Percentiles rank a stretch among this genome's conserved stretches.
Evolutionary conservation across 2,797 vertebrate species (phyloP).

Genomic region (Sebastes taczanowskii): DNA sequence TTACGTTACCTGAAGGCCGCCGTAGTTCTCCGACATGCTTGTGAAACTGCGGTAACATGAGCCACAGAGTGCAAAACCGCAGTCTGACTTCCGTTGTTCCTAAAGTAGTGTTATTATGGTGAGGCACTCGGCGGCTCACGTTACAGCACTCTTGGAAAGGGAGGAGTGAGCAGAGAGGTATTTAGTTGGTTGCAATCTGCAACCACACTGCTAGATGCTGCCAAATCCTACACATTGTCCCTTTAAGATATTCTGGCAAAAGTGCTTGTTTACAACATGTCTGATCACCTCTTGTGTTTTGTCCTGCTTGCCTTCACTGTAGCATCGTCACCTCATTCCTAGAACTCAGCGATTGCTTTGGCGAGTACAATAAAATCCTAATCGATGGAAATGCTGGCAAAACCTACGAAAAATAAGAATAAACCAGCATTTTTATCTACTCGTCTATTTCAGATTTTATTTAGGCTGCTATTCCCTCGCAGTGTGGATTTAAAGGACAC

Average conservation of each 20-base stretch:
- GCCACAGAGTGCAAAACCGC: too few relatives aligned
- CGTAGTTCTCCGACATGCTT: too few relatives aligned
- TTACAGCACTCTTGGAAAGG: too few relatives aligned
- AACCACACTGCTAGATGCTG: too few relatives aligned
- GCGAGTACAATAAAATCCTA: not conserved
- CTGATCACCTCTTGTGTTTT: not conserved
- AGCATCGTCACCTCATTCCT: not conserved
- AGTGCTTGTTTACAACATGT: not conserved
- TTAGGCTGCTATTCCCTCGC: not conserved
- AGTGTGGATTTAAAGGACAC: not conserved
- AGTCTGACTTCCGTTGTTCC: too few relatives aligned
- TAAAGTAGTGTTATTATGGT: too few relatives aligned
- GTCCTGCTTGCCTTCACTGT: not conserved
- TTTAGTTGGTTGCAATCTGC: too few relatives aligned
- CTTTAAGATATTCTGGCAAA: not conserved
- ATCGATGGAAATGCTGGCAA: not conserved
- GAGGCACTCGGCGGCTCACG: too few relatives aligned
- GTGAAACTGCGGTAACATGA: too few relatives aligned
- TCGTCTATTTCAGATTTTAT: not conserved
- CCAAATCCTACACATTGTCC: too few relatives aligned
- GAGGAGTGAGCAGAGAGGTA: too few relatives aligned
- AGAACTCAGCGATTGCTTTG: not conserved
- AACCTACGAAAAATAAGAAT: not conserved
- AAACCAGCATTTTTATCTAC: not conserved
- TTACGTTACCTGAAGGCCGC: too few relatives aligned